Conservation (phyloP, 2,113 vertebrate species). For the Arvicanthis niloticus region DNA sequence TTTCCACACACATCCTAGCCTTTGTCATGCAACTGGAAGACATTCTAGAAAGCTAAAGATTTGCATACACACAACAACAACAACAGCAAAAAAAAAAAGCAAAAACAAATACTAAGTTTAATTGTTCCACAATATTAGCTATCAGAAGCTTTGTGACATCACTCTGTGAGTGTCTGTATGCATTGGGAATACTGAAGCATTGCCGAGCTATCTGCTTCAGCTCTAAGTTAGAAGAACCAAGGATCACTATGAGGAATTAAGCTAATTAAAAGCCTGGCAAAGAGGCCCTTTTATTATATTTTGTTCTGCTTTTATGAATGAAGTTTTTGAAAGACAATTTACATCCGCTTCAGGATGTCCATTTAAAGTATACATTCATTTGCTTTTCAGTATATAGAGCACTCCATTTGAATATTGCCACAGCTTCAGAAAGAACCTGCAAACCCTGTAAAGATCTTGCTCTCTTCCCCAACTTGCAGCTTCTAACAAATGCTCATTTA, state of each 20-base stretch:
- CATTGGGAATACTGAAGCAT: neutral
- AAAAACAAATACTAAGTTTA: neutral
- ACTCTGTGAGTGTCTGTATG: neutral
- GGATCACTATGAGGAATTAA: neutral
- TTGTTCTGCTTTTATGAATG: no score
- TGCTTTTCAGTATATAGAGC: neutral
- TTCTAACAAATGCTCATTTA: neutral
- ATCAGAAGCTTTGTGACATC: neutral
- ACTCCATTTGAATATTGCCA: neutral
- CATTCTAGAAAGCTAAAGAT: neutral
- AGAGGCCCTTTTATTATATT: neutral
- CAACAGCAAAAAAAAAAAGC: no score
- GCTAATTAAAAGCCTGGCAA: neutral
- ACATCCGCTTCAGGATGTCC: neutral
- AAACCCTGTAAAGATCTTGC: neutral
- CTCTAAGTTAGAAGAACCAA: neutral
- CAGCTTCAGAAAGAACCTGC: neutral
- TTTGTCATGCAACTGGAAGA: neutral
- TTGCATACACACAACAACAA: neutral
- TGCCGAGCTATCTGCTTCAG: neutral
- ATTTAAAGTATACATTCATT: neutral
- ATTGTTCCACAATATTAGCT: neutral
- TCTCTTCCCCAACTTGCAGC: neutral
- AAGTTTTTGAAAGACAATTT: neutral
- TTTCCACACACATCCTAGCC: neutral